Base-by-base conservation (phyloP, 1,140 invertebrate genomes). In the Achroia grisella region DNA sequence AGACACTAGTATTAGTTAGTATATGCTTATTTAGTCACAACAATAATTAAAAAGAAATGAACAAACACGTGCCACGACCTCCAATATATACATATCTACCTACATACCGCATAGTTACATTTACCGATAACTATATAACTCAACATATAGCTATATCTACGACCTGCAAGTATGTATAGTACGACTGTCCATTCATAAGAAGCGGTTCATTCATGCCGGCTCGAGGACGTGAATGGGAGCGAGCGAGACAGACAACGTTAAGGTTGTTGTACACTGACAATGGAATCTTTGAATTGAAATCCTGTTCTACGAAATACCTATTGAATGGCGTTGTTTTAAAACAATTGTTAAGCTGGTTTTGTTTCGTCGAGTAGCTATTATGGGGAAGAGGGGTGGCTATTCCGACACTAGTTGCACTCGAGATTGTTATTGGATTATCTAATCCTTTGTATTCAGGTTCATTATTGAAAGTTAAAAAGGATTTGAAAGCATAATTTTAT, bases 151-250 rank as follows among this genome's bases (percentile, higher is more conserved):
- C 28, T 64, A 66, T 55, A 64, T 27, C 35, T 47, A 56, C 53
- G 44, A 52, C 35, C 50, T 46, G 49, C 62, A 58, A 56, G 73
- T 72, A 83, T 71, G 60, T 73, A 80, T 83, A 80, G 73, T 83
- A 81, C 61, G 64, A 73, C 69, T 72, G 71, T 74, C 74, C 77
- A 76, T 76, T 84, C 80, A 84, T 84, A 80, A 84, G 76, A 76
- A 81, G 69, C 76, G 61, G 70, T 79, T 78, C 80, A 81, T 82
- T 84, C 62, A 84, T 79, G 74, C 68, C 65, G 17, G 57, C 61
- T 37, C 55, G 63, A 64, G 59, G 52, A 59, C 37, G 60, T 84
- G 80, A 84, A 84, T 84, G 80, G 80, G 80, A 78, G 80, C 68
- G 76, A 84, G 57, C 44, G 80, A 71, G 80, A 82, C 45, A 43